Evolutionary conservation across 2,797 vertebrate genomes (phyloP).

Genomic region (Muraenolepis orangiensis): DNA sequence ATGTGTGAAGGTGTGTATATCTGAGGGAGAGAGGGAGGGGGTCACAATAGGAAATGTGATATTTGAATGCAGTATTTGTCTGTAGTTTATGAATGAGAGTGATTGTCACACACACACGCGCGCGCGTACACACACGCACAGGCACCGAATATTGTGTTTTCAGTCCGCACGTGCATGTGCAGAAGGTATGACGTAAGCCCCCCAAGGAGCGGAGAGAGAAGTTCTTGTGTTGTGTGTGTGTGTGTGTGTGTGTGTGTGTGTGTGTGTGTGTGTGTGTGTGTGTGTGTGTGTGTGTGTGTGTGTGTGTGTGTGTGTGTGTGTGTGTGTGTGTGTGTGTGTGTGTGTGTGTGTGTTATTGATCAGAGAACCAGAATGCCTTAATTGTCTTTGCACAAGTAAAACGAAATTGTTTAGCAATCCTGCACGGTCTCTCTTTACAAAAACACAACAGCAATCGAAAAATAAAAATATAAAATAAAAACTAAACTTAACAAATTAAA

Average conservation of each 20-base stretch:
- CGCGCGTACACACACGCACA: neutral
- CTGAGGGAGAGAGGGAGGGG: neutral
- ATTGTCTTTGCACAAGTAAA: too few species aligned
- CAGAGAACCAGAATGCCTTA: neutral
- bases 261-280: neutral
- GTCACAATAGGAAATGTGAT: neutral
- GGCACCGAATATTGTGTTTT: neutral
- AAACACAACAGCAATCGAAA: too few species aligned
- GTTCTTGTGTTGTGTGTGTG: too few species aligned
- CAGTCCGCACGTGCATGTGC: neutral
- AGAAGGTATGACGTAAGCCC: neutral
- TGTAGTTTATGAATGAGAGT: slow-evolving; percentile 4
- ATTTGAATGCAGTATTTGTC: slow-evolving; percentile 1
- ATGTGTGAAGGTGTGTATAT: slow-evolving; percentile 4
- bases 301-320: neutral
- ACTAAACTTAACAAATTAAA: too few species aligned
- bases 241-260: neutral
- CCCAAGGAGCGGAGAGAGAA: neutral
- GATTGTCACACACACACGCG: neutral
- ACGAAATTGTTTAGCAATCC: too few species aligned
- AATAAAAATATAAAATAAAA: too few species aligned
- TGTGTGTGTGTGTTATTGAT: neutral
- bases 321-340: neutral
- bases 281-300: neutral
- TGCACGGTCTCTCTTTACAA: too few species aligned